Evolutionary conservation across 1,140 invertebrate genomes (phyloP).

Genomic region (Mactra quadrangularis): DNA sequence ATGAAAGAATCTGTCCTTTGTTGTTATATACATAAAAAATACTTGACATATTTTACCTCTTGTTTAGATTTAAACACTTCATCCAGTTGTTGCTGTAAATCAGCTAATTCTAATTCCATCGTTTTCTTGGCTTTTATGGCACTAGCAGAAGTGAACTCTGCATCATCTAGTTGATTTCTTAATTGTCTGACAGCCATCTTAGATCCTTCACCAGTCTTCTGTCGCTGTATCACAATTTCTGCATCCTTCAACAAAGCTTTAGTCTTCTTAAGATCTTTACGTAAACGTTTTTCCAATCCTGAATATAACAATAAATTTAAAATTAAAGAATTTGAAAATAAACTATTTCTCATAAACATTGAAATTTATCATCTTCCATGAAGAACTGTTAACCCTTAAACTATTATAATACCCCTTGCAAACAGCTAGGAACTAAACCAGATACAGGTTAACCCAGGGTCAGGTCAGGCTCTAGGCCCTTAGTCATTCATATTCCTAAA

Average conservation of each 20-base stretch:
- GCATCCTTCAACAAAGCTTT: conserved; percentile 81
- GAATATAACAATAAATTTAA: conserved; percentile 39
- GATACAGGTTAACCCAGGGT: too few species aligned
- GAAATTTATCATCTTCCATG: too few species aligned
- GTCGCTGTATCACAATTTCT: conserved; percentile 89
- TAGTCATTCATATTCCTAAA: too few species aligned
- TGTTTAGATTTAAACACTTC: conserved; percentile 89
- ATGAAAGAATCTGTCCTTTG: too few species aligned
- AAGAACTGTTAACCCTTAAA: too few species aligned
- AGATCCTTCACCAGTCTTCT: conserved; percentile 91
- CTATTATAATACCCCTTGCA: too few species aligned
- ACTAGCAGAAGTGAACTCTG: conserved; percentile 91
- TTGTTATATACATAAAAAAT: too few species aligned
- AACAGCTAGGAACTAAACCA: too few species aligned
- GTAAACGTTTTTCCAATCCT: conserved; percentile 79
- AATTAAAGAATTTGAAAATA: too few species aligned
- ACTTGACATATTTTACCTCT: conserved; percentile 86
- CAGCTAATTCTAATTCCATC: conserved; percentile 91
- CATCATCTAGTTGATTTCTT: conserved; percentile 95
- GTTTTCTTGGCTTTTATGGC: conserved; percentile 93
- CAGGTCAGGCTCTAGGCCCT: too few species aligned
- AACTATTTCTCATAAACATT: too few species aligned
- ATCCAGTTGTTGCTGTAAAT: conserved; percentile 91
- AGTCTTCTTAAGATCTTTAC: conserved; percentile 78
- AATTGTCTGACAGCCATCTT: conserved; percentile 93